Evolutionary conservation across 2,113 vertebrate species (phyloP), one percentile per base, ranked within the genome.

Genomic region (Datnioides undecimradiatus): DNA sequence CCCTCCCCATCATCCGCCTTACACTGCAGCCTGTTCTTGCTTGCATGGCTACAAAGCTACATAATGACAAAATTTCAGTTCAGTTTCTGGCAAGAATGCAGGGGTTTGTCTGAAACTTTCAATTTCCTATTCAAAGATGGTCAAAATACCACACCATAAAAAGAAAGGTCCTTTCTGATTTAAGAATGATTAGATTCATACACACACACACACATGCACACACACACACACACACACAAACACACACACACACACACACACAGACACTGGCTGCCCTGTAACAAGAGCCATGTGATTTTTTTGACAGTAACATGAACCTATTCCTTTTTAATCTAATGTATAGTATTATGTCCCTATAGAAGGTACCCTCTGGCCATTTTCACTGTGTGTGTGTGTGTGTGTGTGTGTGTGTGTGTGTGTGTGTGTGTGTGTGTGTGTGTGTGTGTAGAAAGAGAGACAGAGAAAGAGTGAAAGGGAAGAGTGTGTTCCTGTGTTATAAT

Each of bases 281-380:
- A 78, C 57, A 4, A 27, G 66, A 86, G 83, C 75, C 83, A 83
- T 83, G 81, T 87, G 76, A 82, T 78, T 83, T 85, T 85, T 85
- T 85, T 87, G 76, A 84, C 66, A 80, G 84, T 84, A 90, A 84
- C 76, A 70, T 82, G 87, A 91, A 79, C 31, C 72, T 60, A 1
- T 76, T 79, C 48, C 27, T 57, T 84, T 84, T 80, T 60, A 72
- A 80, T 82, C 68, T 77, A 73, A 78, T 70, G 75, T 82, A 38
- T 77, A 69, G 66, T 70, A 36, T 43, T 45, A 46, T 68, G 38
- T 40, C 40, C 31, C 34, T 55, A 73, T 55, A 72, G 60, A 70
- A 46, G 49, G 63, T 57, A n/a, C 33, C 34, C 64, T 51, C 14
- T 55, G 17, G 43, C 49, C 21, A 29, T 62, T 62, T 43, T 41